Evolutionary conservation across 2,888 invertebrate genomes (phyloP).

Genomic region (Harpalus rufipes): DNA sequence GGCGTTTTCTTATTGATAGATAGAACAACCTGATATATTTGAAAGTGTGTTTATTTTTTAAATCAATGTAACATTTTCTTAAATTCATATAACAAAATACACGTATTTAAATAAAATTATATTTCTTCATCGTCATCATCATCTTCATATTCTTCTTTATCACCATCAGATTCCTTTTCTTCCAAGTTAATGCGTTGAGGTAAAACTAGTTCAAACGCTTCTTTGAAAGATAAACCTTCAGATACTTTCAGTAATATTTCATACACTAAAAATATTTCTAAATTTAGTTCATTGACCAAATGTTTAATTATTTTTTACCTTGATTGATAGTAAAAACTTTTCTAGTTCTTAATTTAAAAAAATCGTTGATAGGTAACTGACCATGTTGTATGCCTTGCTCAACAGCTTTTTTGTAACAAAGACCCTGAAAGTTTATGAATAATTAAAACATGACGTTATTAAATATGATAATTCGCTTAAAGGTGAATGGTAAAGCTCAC

Average conservation of each 20-base stretch:
- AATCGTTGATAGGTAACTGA: constrained; percentile 92
- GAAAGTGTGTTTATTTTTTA: constrained; percentile 63
- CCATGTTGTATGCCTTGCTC: constrained; percentile 89
- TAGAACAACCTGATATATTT: constrained; percentile 46
- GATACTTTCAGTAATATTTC: constrained; percentile 88
- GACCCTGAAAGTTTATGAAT: constrained; percentile 80
- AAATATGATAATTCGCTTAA: too few relatives aligned
- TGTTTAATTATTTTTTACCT: constrained; percentile 79
- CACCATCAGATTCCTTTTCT: constrained; percentile 57
- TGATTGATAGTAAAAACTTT: constrained; percentile 98
- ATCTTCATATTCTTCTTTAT: too few relatives aligned
- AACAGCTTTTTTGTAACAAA: constrained; percentile 90
- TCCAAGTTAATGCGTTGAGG: constrained; percentile 82
- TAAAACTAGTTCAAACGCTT: constrained; percentile 87
- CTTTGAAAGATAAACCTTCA: constrained; percentile 89
- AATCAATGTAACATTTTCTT: constrained; percentile 63
- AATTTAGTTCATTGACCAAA: constrained; percentile 44
- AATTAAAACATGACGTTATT: too few relatives aligned
- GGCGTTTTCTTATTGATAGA: constrained; percentile 32
- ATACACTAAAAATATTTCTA: constrained; percentile 83
- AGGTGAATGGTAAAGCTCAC: too few relatives aligned
- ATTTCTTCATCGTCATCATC: background rate
- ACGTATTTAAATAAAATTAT: constrained; percentile 48
- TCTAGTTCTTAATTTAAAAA: constrained; percentile 93
- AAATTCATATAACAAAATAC: constrained; percentile 64